Evolutionary conservation across 2,113 vertebrate species (phyloP).

Genomic region (Tapirus terrestris): DNA sequence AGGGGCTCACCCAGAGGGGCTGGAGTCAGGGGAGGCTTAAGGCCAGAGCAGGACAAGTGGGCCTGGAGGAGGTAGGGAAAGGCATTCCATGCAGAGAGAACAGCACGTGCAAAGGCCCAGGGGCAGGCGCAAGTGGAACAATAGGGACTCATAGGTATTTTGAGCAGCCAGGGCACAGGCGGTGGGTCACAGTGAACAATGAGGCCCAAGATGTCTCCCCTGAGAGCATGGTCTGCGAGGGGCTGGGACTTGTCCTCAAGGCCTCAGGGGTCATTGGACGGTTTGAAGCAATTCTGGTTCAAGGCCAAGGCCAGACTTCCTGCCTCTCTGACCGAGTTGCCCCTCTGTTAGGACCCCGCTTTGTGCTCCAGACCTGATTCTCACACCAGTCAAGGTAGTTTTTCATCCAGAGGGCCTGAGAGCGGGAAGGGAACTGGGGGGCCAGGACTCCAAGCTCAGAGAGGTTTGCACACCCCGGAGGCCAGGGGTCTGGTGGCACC

Average conservation of each 20-base stretch:
- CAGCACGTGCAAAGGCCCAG: not conserved
- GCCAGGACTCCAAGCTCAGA: not conserved
- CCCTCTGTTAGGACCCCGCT: not conserved
- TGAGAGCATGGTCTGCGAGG: accelerated
- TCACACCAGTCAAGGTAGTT: not conserved
- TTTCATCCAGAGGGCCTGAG: not conserved
- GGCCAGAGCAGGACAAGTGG: not conserved
- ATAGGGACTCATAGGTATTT: not conserved
- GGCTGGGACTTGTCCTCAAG: not conserved
- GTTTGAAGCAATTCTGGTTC: not conserved
- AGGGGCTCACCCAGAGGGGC: not conserved
- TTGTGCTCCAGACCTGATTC: not conserved
- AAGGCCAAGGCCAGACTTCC: not conserved
- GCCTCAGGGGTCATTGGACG: not conserved
- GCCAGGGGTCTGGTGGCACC: not conserved
- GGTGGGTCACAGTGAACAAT: not conserved
- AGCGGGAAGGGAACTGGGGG: not conserved
- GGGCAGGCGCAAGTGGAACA: not conserved
- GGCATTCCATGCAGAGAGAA: not conserved
- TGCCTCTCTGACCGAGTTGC: not conserved
- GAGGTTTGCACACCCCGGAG: not conserved
- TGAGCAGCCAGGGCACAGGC: not conserved
- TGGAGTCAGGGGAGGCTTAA: not conserved
- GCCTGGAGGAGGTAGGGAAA: too few species aligned
- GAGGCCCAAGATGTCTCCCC: not conserved